Evolutionary conservation across 30 jellyfish, hydroid and myxozoan genomes (phyloP).

Genomic region (Euphysa ruthae): DNA sequence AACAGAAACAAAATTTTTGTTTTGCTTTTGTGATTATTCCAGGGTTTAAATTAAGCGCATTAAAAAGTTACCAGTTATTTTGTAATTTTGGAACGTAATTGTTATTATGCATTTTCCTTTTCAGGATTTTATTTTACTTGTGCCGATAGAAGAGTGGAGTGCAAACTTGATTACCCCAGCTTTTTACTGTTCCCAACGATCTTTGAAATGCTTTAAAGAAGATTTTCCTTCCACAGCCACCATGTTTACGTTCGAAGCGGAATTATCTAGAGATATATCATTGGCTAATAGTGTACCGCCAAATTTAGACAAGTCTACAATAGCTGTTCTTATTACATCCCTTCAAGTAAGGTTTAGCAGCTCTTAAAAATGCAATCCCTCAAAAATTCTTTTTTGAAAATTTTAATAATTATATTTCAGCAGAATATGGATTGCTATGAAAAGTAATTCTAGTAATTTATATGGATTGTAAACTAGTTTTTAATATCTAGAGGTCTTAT

Average conservation of each 20-base stretch:
- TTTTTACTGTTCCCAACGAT: slow-evolving; percentile 25
- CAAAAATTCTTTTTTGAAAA: too few species aligned
- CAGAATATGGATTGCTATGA: too few species aligned
- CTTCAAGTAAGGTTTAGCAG: background rate
- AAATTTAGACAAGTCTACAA: slow-evolving; percentile 12
- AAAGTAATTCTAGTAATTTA: too few species aligned
- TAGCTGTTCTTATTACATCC: slow-evolving; percentile 15
- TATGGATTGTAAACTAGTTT: too few species aligned
- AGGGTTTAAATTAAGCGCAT: too few species aligned
- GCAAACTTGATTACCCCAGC: slow-evolving; percentile 51
- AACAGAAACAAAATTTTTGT: too few species aligned
- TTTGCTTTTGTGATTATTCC: too few species aligned
- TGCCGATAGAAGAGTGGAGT: slow-evolving; percentile 51
- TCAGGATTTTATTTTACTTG: slow-evolving; percentile 47
- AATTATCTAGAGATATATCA: slow-evolving; percentile 10
- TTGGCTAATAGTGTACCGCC: slow-evolving; percentile 18
- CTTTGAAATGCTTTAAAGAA: slow-evolving; percentile 2
- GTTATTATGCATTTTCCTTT: background rate
- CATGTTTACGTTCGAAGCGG: background rate
- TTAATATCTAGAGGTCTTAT: too few species aligned
- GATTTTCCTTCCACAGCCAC: slow-evolving; percentile 1
- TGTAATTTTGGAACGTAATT: too few species aligned
- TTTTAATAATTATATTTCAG: too few species aligned
- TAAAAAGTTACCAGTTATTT: too few species aligned
- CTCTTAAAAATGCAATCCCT: background rate